Conservation (phyloP, 2,797 vertebrate genomes). For the Acanthurus leucopareius region DNA sequence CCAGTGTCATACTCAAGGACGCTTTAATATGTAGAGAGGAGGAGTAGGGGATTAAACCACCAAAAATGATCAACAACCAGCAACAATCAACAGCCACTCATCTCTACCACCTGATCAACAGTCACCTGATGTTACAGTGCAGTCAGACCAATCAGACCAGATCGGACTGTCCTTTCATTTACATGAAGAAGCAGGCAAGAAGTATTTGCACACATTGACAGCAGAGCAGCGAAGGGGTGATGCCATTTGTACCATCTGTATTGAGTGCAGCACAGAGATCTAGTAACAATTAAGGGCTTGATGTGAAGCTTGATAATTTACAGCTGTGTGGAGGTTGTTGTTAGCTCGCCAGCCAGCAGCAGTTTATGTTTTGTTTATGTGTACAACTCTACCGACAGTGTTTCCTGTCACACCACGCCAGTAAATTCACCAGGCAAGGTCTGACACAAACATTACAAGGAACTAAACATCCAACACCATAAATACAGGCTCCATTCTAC, state of each 20-base stretch:
- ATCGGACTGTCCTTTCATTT: not conserved
- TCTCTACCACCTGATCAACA: not conserved
- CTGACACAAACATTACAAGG: not conserved
- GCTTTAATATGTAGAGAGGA: not conserved
- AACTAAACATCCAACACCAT: not conserved
- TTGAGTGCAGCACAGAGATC: not conserved
- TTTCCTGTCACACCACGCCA: not conserved
- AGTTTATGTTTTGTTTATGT: conserved; percentile 2
- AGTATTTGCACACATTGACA: too few relatives aligned
- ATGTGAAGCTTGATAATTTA: not conserved
- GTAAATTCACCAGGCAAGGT: not conserved
- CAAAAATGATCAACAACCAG: not conserved
- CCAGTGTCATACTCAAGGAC: not conserved
- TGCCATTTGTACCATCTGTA: not conserved
- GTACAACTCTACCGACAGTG: not conserved
- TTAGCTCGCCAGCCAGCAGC: not conserved
- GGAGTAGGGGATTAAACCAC: not conserved
- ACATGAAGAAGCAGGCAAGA: not conserved
- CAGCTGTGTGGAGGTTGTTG: conserved; percentile 12
- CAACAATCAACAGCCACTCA: not conserved
- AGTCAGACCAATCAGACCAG: not conserved
- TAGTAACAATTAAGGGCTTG: not conserved
- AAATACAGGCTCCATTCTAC: not conserved
- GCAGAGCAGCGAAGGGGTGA: not conserved
- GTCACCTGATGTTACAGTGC: not conserved